Conservation (phyloP, 92 coral and sea anemone species). For the Zoanthus sansibaricus region DNA sequence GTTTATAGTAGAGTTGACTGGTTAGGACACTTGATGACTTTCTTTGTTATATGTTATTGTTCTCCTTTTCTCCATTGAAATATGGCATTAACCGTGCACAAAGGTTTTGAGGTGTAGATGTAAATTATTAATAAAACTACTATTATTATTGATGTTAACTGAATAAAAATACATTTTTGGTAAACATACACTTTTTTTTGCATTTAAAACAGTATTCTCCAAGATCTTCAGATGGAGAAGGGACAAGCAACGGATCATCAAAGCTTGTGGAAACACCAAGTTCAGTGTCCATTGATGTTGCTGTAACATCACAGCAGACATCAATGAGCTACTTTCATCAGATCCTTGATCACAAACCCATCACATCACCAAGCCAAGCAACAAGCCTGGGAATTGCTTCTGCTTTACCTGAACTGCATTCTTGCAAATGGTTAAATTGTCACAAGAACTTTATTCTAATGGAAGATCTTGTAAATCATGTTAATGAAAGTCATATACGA, state of each 20-base stretch:
- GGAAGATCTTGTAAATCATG: constrained; percentile 95
- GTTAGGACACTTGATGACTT: too few relatives aligned
- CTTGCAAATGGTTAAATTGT: constrained; percentile 95
- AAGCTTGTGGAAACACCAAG: constrained; percentile 18
- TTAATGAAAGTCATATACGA: constrained; percentile 85
- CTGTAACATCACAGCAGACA: constrained; percentile 80
- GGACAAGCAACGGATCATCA: constrained; percentile 13
- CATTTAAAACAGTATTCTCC: constrained; percentile 34
- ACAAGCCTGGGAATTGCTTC: constrained; percentile 63
- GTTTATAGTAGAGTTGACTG: too few relatives aligned
- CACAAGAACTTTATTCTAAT: constrained; percentile 84
- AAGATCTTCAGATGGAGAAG: constrained; percentile 46
- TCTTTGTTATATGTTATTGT: too few relatives aligned
- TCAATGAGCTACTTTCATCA: constrained; percentile 86
- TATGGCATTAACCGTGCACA: too few relatives aligned
- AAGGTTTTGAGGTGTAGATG: too few relatives aligned
- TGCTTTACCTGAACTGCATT: constrained; percentile 86
- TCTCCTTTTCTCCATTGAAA: too few relatives aligned
- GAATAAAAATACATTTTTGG: background rate
- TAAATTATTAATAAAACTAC: too few relatives aligned
- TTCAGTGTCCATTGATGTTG: constrained; percentile 75
- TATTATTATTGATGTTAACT: too few relatives aligned
- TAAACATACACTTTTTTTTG: background rate
- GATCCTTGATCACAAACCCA: constrained; percentile 87
- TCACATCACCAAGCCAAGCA: constrained; percentile 80